phyloP scores from a whole-genome alignment of 1,140 invertebrate species.

The Leptestheria dahalacensis region DNA sequence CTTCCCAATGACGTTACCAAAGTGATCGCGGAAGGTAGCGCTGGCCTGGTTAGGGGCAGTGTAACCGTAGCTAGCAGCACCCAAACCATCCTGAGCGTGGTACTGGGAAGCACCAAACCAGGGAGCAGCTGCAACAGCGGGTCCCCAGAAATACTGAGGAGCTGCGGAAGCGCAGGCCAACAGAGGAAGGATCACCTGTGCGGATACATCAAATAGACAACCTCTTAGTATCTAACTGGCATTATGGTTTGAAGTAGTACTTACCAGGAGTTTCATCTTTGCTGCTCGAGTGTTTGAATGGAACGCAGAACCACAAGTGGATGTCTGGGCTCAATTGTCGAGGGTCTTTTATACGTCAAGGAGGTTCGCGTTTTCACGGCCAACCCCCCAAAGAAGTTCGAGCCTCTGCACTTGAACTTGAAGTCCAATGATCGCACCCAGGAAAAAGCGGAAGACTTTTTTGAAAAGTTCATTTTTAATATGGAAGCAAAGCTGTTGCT shows the following conservation, averaged over 20 bases:
- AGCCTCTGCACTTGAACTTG: background rate
- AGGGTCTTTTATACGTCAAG: background rate
- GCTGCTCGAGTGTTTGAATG: background rate
- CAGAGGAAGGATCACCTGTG: background rate
- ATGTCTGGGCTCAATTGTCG: background rate
- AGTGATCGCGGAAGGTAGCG: constrained; percentile 27
- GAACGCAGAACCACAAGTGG: background rate
- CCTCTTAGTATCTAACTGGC: background rate
- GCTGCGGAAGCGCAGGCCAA: constrained; percentile 9
- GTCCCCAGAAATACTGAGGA: constrained; percentile 1
- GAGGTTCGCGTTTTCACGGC: background rate
- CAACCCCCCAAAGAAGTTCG: background rate
- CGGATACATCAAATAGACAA: background rate
- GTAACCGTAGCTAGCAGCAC: constrained; percentile 39
- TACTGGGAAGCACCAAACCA: constrained; percentile 25
- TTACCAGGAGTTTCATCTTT: constrained; percentile 15
- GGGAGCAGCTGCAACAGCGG: background rate
- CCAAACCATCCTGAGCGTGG: constrained; percentile 44
- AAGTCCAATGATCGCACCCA: background rate
- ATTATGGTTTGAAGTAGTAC: background rate
- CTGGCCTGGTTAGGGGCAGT: constrained; percentile 34
- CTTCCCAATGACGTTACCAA: constrained; percentile 15
- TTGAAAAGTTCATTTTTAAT: background rate
- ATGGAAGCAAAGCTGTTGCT: no score
- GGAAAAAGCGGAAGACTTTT: background rate